These are phyloP conservation scores for Rotaria macrura DNA, from an alignment of 2,888 invertebrate genomes.

Conservation along the genomic window DNA sequence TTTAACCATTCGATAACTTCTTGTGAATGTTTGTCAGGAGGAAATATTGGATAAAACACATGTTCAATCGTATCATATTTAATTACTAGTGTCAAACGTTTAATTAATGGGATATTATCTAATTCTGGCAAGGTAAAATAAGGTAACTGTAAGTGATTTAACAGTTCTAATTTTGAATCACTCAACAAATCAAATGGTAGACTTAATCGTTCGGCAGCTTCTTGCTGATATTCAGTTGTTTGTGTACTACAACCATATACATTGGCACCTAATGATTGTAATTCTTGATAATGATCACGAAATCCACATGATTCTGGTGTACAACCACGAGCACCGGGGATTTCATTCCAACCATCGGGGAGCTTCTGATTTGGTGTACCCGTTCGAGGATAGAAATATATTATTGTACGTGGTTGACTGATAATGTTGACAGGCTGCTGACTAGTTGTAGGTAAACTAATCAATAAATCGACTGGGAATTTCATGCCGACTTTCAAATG, in stretches of 20 bases:
- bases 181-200: constrained; percentile 7
- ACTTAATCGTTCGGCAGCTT: neutral
- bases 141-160: neutral
- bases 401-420: neutral
- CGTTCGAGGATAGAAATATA: constrained; percentile 8
- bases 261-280: constrained; percentile 1
- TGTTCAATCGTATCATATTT: neutral
- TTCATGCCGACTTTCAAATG: neutral
- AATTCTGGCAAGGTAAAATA: neutral
- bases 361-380: neutral
- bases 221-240: constrained; percentile 13
- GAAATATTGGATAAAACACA: constrained; percentile 2
- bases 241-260: constrained; percentile 17
- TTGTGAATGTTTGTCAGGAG: neutral
- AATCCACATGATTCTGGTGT: constrained; percentile 18
- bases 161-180: neutral
- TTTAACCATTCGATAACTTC: neutral
- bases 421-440: neutral
- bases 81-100: neutral
- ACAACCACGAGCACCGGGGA: neutral
- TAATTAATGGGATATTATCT: neutral
- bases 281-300: constrained; percentile 4
- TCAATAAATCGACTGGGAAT: neutral
- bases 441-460: neutral
- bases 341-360: neutral